phyloP scores from a whole-genome alignment of 2,797 vertebrate species.

The Ispidina picta region DNA sequence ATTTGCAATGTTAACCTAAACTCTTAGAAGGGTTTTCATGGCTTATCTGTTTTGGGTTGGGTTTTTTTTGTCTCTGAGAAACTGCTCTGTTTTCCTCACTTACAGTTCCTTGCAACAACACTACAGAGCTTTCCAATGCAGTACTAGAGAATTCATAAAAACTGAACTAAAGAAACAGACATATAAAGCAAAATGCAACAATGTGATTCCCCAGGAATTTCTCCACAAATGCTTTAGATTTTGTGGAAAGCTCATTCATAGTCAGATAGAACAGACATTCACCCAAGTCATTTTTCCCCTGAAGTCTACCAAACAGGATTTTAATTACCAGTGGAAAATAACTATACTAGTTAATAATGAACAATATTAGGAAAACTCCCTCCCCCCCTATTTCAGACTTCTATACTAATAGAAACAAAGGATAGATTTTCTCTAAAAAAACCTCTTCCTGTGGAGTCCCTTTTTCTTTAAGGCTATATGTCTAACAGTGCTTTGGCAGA shows the following conservation, averaged over 20 bases:
- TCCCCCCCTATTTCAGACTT: conserved; percentile 52
- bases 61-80: not conserved
- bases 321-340: conserved; percentile 65
- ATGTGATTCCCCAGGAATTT: not conserved
- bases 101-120: not conserved
- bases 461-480: conserved; percentile 62
- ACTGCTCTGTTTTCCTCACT: not conserved
- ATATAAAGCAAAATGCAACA: not conserved
- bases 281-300: not conserved
- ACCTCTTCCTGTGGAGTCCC: conserved; percentile 52
- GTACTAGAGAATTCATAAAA: not conserved
- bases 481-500: conserved; percentile 55
- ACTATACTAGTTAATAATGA: conserved; percentile 60
- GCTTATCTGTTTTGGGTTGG: not conserved
- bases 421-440: conserved; percentile 60
- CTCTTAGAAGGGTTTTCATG: not conserved
- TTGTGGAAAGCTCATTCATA: not conserved
- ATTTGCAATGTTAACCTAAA: conserved; percentile 5
- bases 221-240: not conserved
- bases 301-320: conserved; percentile 42
- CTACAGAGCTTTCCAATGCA: not conserved
- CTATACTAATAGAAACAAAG: conserved; percentile 68
- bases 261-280: conserved; percentile 17
- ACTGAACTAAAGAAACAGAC: not conserved
- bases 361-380: conserved; percentile 67